phyloP scores from a whole-genome alignment of 2,113 vertebrate genomes.

The Sturnira hondurensis region DNA sequence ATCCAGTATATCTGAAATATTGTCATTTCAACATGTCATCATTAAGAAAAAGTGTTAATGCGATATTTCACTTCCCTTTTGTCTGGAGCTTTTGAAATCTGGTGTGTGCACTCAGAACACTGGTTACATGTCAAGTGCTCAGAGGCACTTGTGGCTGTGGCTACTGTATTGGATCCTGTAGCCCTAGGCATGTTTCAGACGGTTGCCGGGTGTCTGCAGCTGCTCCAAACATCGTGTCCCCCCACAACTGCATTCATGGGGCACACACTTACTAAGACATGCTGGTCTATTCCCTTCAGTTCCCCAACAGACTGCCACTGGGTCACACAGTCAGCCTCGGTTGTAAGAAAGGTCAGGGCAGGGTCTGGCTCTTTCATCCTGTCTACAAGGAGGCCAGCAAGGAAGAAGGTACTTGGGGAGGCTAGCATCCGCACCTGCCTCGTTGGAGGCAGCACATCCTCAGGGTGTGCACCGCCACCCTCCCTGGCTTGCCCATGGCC shows the following conservation, averaged over 20 bases:
- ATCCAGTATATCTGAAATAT: neutral
- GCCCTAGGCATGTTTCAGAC: too few species aligned
- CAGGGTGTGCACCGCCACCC: too few species aligned
- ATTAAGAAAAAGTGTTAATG: neutral
- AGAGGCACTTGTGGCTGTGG: neutral
- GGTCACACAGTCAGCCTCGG: neutral
- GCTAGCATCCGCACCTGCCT: neutral
- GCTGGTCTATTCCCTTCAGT: neutral
- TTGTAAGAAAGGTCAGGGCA: neutral
- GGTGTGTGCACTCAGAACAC: neutral
- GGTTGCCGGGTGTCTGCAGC: neutral
- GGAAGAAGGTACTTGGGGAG: neutral
- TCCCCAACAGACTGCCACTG: rapidly evolving
- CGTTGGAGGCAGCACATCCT: neutral
- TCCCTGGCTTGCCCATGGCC: neutral
- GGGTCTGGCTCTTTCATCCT: neutral
- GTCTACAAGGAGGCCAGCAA: neutral
- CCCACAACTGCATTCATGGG: too few species aligned
- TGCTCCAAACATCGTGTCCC: neutral
- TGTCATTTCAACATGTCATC: neutral
- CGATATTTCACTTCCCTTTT: neutral
- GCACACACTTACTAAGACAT: neutral
- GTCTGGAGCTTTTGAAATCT: neutral
- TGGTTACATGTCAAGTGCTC: too few species aligned
- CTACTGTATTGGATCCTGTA: rapidly evolving